Base-by-base conservation (phyloP, 2,797 vertebrate genomes). In the Myotis myotis region DNA sequence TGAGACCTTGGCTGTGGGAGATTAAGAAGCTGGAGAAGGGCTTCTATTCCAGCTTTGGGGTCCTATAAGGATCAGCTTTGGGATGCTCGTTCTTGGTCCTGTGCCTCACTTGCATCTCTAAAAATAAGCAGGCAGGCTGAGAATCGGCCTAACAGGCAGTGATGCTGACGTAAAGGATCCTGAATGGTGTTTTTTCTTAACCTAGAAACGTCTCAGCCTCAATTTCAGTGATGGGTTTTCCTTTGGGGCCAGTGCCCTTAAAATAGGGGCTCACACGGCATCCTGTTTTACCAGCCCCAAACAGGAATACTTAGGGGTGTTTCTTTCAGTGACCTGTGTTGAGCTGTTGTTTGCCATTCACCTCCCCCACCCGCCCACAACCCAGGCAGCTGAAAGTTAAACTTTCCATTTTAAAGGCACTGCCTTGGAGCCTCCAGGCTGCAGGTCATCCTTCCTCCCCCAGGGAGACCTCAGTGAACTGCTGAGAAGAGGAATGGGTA, bases 261-360 rank as follows among this genome's bases (percentile, higher is more conserved):
- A 95, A 96, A 91, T 93, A 87, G 89, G 38, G 84, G 30, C 87
- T 72, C 57, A 41, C 13, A 28, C 15, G 38, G 44, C 78, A 86
- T 91, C 84, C 80, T 94, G 93, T 53, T 87, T 95, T 93, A 53
- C 70, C 28, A 82, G 44, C 23, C 53, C 74, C 89, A 85, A 89
- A 95, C 72, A 93, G 60, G 72, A 85, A 89, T 82, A 28, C 47
- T 94, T 93, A 81, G 22, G 9, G 7, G 68, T 85, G 94, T 86
- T 95, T 91, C 30, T 93, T 93, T 55, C 36, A 30, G 15, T 47
- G 44, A 68, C 33, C 80, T 96, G 36, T 95, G 97, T 91, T 78
- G 75, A 83, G 90, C 90, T 89, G 4, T 68, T 74, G 22, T 92
- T 93, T 86, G 8, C 10, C 78, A 33, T 72, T 41, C 15, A 4